Percentiles rank a stretch among this genome's conserved stretches.
Evolutionary conservation across 2,797 vertebrate species (phyloP).

Genomic region (Myotis vivesi): DNA sequence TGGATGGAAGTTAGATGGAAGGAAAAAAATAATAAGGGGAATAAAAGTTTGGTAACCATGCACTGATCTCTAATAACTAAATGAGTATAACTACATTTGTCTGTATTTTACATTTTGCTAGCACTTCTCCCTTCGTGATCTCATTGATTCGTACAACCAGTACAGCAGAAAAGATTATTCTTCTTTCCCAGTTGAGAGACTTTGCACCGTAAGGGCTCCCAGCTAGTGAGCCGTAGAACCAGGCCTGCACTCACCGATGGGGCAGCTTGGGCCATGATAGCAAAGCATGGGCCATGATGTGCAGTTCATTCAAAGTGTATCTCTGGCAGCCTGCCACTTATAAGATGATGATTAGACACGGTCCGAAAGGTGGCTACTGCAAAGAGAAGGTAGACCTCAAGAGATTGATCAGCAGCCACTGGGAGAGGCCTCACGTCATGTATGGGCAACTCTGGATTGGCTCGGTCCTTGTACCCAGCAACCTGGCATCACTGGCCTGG

Average conservation of each 20-base stretch:
- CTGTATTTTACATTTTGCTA: neutral
- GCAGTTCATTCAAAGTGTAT: neutral
- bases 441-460: constrained; percentile 97
- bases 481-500: constrained; percentile 95
- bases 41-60: neutral
- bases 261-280: no score
- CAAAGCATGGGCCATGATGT: neutral
- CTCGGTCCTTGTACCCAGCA: constrained; percentile 98
- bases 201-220: neutral
- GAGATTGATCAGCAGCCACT: constrained; percentile 98
- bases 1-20: neutral
- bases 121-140: neutral
- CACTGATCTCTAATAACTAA: neutral
- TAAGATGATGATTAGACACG: neutral
- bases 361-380: constrained; percentile 83
- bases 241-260: neutral
- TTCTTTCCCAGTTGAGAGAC: neutral
- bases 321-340: neutral
- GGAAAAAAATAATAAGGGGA: neutral
- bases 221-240: neutral
- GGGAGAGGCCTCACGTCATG: constrained; percentile 96
- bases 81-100: neutral
- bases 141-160: neutral
- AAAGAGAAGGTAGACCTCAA: constrained; percentile 98
- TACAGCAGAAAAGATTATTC: neutral